These are phyloP conservation scores for Drosophila suzukii DNA, from an alignment of 1,140 invertebrate genomes.

Conservation along the genomic window DNA sequence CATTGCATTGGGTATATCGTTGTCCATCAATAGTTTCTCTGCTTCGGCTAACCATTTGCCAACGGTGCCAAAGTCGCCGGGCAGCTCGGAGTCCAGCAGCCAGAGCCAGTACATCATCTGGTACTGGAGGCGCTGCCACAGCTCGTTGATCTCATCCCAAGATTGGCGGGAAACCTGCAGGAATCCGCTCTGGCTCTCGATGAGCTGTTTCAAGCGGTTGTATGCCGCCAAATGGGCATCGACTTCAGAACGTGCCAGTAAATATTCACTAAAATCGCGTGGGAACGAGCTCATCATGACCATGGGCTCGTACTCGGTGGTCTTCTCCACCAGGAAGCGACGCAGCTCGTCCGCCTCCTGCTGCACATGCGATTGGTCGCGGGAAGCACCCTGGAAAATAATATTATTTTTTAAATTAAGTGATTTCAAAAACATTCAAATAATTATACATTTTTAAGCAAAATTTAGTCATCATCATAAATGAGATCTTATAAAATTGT, in stretches of 20 bases:
- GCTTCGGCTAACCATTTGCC: slow-evolving; percentile 96
- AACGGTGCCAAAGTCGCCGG: slow-evolving; percentile 92
- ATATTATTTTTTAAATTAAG: background rate
- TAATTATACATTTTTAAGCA: too few relatives aligned
- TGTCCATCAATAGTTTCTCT: slow-evolving; percentile 92
- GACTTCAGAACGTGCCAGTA: slow-evolving; percentile 89
- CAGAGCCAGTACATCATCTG: slow-evolving; percentile 94
- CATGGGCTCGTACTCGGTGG: slow-evolving; percentile 86
- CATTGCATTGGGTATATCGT: slow-evolving; percentile 92
- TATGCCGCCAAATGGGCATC: slow-evolving; percentile 89
- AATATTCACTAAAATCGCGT: slow-evolving; percentile 89
- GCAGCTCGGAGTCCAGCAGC: slow-evolving; percentile 92
- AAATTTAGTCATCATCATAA: too few relatives aligned
- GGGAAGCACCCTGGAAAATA: slow-evolving; percentile 64
- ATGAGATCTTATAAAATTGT: background rate
- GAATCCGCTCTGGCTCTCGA: slow-evolving; percentile 90
- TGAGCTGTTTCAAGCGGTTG: slow-evolving; percentile 89
- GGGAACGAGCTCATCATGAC: slow-evolving; percentile 89
- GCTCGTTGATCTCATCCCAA: slow-evolving; percentile 90
- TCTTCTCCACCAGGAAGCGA: slow-evolving; percentile 92
- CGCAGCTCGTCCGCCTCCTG: slow-evolving; percentile 92
- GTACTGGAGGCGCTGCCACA: slow-evolving; percentile 91
- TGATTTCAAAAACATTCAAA: too few relatives aligned
- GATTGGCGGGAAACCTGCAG: slow-evolving; percentile 92
- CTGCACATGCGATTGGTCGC: slow-evolving; percentile 87